These are phyloP conservation scores for Sebastes kiyomatsui DNA, from an alignment of 2,797 vertebrate genomes.

Conservation along the genomic window DNA sequence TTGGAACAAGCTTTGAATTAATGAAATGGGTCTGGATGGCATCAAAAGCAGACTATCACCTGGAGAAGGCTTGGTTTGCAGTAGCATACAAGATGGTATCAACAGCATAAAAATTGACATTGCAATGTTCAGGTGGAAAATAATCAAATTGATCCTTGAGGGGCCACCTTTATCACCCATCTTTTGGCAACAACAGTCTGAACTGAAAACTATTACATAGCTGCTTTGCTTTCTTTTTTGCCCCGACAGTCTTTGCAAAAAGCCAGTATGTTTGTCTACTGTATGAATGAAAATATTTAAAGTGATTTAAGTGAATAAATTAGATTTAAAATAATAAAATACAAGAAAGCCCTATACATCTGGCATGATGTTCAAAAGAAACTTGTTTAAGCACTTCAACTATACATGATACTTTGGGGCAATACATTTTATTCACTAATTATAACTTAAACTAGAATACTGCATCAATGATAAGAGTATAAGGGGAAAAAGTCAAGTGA, in stretches of 20 bases:
- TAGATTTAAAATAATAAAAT: neutral
- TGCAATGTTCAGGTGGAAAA: neutral
- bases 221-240: neutral
- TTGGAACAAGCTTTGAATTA: neutral
- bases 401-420: neutral
- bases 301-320: neutral
- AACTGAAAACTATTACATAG: neutral
- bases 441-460: neutral
- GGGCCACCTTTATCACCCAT: neutral
- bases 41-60: neutral
- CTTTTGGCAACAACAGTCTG: neutral
- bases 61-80: neutral
- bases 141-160: neutral
- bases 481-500: neutral
- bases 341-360: neutral
- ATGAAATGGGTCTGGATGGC: neutral
- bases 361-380: neutral
- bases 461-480: neutral
- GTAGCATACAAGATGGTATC: neutral
- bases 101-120: neutral
- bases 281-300: neutral
- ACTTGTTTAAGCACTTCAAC: neutral
- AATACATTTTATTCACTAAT: neutral
- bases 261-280: neutral
- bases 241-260: neutral